Evolutionary conservation across 2,797 vertebrate genomes (phyloP).

Genomic region (Selene dorsalis): DNA sequence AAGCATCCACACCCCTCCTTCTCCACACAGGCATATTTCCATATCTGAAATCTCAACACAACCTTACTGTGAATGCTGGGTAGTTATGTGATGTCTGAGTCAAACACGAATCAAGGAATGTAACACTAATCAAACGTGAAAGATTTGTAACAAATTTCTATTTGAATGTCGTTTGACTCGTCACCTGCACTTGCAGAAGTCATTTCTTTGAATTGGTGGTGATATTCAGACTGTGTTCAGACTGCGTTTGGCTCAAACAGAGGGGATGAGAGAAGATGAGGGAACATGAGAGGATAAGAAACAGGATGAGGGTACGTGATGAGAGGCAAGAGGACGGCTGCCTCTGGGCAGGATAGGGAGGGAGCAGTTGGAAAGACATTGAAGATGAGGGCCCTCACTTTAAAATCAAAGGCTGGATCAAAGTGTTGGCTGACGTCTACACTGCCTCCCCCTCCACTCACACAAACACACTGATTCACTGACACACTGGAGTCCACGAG

Average conservation of each 20-base stretch:
- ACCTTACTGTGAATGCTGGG: constrained; percentile 15
- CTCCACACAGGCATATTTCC: constrained; percentile 10
- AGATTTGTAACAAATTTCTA: constrained; percentile 42
- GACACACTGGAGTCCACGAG: constrained; percentile 37
- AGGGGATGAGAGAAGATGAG: constrained; percentile 49
- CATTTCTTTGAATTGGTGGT: constrained; percentile 38
- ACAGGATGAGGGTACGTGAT: constrained; percentile 72
- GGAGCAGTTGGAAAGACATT: constrained; percentile 58
- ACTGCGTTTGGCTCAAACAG: constrained; percentile 46
- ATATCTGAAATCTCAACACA: background rate
- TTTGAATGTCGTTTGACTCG: constrained; percentile 16
- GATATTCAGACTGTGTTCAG: constrained; percentile 48
- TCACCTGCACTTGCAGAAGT: constrained; percentile 29
- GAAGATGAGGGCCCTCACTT: constrained; percentile 77
- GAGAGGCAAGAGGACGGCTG: constrained; percentile 64
- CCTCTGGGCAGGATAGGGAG: constrained; percentile 59
- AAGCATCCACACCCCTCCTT: constrained; percentile 38
- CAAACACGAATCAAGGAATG: constrained; percentile 45
- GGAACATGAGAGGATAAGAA: constrained; percentile 73
- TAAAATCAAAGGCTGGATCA: constrained; percentile 79
- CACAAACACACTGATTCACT: constrained; percentile 53
- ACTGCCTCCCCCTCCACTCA: background rate
- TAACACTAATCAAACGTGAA: constrained; percentile 42
- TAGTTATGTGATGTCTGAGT: constrained; percentile 25
- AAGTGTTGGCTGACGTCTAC: constrained; percentile 58